Evolutionary conservation across 2,797 vertebrate genomes (phyloP).

Genomic region (Danio kyathit): DNA sequence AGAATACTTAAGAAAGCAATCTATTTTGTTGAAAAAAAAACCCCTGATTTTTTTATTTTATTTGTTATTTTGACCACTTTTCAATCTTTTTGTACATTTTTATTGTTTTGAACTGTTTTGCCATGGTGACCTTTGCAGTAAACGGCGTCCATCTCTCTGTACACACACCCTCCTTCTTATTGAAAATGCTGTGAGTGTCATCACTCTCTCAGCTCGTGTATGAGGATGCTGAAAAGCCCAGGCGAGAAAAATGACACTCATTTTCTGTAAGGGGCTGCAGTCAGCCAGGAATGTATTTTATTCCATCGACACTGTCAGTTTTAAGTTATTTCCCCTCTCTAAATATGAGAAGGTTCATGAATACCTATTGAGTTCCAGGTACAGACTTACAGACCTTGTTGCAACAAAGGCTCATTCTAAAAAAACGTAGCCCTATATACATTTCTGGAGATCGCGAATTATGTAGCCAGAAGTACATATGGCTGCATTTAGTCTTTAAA

Average conservation of each 20-base stretch:
- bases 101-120: background rate
- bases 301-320: conserved; percentile 98
- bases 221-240: conserved; percentile 84
- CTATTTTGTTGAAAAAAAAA: too few species aligned
- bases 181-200: conserved; percentile 88
- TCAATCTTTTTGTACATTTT: background rate
- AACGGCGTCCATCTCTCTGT: conserved; percentile 34
- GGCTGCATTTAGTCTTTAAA: too few species aligned
- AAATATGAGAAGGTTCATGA: conserved; percentile 99
- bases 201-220: conserved; percentile 66
- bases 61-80: background rate
- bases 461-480: too few species aligned
- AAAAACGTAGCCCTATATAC: too few species aligned
- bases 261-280: conserved; percentile 97
- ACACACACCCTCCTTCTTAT: conserved; percentile 76
- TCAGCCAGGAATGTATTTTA: conserved; percentile 99
- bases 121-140: conserved; percentile 7
- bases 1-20: too few species aligned
- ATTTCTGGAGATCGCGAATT: too few species aligned
- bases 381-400: conserved; percentile 84
- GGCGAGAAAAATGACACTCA: conserved; percentile 99
- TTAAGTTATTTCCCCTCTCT: conserved; percentile 99
- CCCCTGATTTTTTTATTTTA: too few species aligned
- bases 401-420: too few species aligned
- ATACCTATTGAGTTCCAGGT: conserved; percentile 99